phyloP scores from a whole-genome alignment of 2,113 vertebrate species.

The Camelus dromedarius region DNA sequence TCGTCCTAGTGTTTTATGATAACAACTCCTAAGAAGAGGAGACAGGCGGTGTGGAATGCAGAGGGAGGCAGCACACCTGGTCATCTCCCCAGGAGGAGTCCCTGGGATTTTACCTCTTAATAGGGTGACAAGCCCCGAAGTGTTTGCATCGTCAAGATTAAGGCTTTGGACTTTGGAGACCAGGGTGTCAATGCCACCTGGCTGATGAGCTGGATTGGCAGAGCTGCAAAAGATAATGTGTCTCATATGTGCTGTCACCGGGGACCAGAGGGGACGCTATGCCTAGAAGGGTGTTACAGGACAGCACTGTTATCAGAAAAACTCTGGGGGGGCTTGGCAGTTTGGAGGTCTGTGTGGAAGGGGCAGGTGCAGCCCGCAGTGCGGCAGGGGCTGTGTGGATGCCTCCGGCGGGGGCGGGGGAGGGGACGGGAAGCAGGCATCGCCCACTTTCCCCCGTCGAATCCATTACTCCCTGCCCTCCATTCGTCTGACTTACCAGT shows the following conservation, averaged over 20 bases:
- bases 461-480: not conserved
- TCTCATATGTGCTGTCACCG: accelerated
- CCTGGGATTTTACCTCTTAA: not conserved
- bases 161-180: not conserved
- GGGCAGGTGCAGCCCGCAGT: accelerated
- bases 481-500: not conserved
- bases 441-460: not conserved
- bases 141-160: not conserved
- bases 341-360: not conserved
- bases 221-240: not conserved
- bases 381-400: not conserved
- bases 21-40: slow-evolving; percentile 76
- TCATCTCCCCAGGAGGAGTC: slow-evolving; percentile 50
- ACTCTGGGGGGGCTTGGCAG: not conserved
- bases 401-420: not conserved
- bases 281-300: not conserved
- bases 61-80: slow-evolving; percentile 14
- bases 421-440: accelerated
- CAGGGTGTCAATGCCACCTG: not conserved
- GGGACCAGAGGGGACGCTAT: not conserved
- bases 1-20: slow-evolving; percentile 80
- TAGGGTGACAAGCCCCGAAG: not conserved
- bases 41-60: not conserved
- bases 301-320: not conserved
- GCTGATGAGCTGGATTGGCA: not conserved